A percentile compares a stretch with the other conserved stretches of the same genome.
phyloP scores from a whole-genome alignment of 2,797 vertebrate genomes.

The Bufotes viridis region DNA sequence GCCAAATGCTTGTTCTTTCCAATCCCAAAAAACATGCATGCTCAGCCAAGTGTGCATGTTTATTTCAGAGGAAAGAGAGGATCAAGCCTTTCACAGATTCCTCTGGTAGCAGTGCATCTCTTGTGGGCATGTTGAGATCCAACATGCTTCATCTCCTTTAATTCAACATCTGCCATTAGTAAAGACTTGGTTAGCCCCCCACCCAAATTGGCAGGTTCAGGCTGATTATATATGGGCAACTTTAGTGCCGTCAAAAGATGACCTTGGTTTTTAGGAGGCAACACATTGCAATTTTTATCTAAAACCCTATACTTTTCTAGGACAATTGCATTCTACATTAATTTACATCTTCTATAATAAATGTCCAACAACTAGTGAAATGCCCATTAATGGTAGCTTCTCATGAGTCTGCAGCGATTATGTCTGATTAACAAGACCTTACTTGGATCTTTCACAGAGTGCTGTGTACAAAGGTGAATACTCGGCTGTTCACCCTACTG shows the following conservation, averaged over 20 bases:
- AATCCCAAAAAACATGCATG: too few relatives aligned
- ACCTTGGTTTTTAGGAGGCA: neutral
- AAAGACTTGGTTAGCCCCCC: too few relatives aligned
- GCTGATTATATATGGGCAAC: neutral
- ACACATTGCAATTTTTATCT: neutral
- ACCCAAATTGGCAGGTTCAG: neutral
- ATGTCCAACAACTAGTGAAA: neutral
- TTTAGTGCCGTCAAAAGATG: neutral
- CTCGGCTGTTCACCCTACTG: constrained; percentile 88
- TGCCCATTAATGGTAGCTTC: neutral
- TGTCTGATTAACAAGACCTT: neutral
- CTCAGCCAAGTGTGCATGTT: too few relatives aligned
- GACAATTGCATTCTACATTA: neutral
- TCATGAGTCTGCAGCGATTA: neutral
- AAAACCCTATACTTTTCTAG: neutral
- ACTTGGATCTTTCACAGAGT: constrained; percentile 74
- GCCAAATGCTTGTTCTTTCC: too few relatives aligned
- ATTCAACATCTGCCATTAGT: too few relatives aligned
- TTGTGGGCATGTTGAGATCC: too few relatives aligned
- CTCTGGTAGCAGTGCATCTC: too few relatives aligned
- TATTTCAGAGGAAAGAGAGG: neutral
- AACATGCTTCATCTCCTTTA: too few relatives aligned
- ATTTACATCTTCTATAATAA: neutral
- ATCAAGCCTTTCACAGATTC: too few relatives aligned
- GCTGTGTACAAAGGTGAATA: constrained; percentile 94